phyloP scores from a whole-genome alignment of 2,888 invertebrate genomes.

The Brachypterus glaber region DNA sequence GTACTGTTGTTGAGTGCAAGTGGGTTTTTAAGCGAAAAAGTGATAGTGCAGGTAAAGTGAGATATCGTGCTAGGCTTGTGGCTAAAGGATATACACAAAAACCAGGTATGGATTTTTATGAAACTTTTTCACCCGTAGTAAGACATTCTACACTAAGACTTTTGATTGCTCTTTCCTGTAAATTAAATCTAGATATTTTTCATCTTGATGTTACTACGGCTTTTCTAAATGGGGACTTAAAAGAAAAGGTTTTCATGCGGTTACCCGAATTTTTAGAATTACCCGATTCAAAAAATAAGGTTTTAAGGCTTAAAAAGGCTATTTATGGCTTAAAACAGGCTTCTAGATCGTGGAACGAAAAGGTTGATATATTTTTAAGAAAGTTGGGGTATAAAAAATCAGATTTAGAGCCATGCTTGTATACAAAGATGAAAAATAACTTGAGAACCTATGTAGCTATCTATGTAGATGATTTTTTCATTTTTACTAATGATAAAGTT shows the following conservation, averaged over 20 bases:
- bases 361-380: conserved; percentile 10
- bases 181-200: conserved; percentile 14
- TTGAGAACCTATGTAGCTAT: conserved; percentile 10
- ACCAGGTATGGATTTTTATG: conserved; percentile 11
- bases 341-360: conserved; percentile 14
- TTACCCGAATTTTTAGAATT: conserved; percentile 1
- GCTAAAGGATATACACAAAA: conserved; percentile 15
- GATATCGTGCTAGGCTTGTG: no score
- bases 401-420: conserved; percentile 15
- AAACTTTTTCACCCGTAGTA: conserved; percentile 11
- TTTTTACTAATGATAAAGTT: conserved; percentile 9
- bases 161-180: conserved; percentile 10
- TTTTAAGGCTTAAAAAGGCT: conserved; percentile 8
- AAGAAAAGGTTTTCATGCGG: conserved; percentile 18
- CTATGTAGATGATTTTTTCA: conserved; percentile 18
- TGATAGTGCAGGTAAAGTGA: conserved; percentile 4
- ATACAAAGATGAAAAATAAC: conserved; percentile 9
- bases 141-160: conserved; percentile 7
- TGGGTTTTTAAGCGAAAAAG: conserved; percentile 18
- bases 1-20: conserved; percentile 7
- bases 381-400: conserved; percentile 7
- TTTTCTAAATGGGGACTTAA: conserved; percentile 22
- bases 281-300: conserved; percentile 3
- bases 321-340: conserved; percentile 15
- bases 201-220: conserved; percentile 15